Base-by-base conservation (phyloP, 2,888 invertebrate species). In the Litoditis marina region DNA sequence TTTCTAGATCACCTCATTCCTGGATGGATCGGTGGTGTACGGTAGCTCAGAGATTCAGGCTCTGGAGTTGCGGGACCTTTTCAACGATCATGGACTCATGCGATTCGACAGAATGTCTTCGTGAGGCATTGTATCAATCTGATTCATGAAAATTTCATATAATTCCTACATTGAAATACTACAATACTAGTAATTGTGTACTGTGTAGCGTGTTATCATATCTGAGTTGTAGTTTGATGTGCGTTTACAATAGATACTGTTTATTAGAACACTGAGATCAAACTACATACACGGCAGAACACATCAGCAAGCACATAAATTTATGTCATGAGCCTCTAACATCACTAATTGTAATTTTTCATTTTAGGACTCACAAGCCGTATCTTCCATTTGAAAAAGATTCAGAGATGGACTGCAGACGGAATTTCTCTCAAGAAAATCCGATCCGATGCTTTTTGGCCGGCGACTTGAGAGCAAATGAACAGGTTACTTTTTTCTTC, bases 11-110 rank as follows among this genome's bases (percentile, higher is more conserved):
- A 98, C 98, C 1, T 90, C 94, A 2, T 98, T 88, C 83, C 89
- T 99, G 64, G 95, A 99, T 84, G 96, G 90, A 0, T 95, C 96
- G 0, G 92, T 94, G 86, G 91, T 98, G 0, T 98, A 99, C 83
- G 96, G 96, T 2, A 95, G 90, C 83, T 90, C 90, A 57, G 89
- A 90, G 68, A 78, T 79, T 30, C 82, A 83, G 54, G 81, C 83
- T 16, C 70, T 81, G 22, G 81, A 79, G 58, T 65, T 83, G 36
- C 58, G 81, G 13, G 80, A 82, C 52, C 73, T 79, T 3, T 82
- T 74, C 52, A 72, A 77, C 31, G 80, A 80, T 51, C 76, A 77
- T 32, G 81, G 81, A 58, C 63, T 69, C 4, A 63, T 81, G 7
- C 65, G 81, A 65, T 71, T 50, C 34, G 70, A 73, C 31, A 68